These are phyloP conservation scores for Alethe diademata DNA, from an alignment of 2,113 vertebrate genomes.

Conservation along the genomic window DNA sequence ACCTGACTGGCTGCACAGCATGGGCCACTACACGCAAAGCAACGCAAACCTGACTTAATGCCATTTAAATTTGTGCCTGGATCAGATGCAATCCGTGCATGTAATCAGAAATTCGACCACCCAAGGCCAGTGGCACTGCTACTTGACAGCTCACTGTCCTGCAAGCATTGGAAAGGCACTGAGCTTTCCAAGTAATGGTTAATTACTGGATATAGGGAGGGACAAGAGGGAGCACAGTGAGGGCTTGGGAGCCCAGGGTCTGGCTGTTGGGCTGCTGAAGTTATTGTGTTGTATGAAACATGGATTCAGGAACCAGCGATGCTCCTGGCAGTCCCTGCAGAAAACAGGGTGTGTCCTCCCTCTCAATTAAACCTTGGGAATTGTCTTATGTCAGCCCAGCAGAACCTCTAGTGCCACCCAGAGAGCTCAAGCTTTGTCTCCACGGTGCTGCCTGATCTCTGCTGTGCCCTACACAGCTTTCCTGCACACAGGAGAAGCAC, in stretches of 20 bases:
- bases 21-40: accelerated
- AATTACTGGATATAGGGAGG: neutral
- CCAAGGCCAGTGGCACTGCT: neutral
- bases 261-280: neutral
- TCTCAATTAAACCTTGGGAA: neutral
- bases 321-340: neutral
- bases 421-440: neutral
- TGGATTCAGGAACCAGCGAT: neutral
- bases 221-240: neutral
- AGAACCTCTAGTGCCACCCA: neutral
- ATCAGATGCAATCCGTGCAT: neutral
- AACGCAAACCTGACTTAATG: neutral
- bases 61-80: neutral
- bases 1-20: neutral
- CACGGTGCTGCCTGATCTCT: accelerated
- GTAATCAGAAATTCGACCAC: neutral
- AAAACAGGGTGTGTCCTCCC: neutral
- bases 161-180: neutral
- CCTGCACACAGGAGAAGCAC: neutral
- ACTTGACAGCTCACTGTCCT: neutral
- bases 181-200: neutral
- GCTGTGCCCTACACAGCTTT: neutral
- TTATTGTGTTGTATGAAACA: neutral
- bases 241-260: neutral
- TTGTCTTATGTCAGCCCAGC: neutral